These are phyloP conservation scores for Drosophila virilis DNA, from an alignment of 1,140 invertebrate genomes.

Conservation along the genomic window DNA sequence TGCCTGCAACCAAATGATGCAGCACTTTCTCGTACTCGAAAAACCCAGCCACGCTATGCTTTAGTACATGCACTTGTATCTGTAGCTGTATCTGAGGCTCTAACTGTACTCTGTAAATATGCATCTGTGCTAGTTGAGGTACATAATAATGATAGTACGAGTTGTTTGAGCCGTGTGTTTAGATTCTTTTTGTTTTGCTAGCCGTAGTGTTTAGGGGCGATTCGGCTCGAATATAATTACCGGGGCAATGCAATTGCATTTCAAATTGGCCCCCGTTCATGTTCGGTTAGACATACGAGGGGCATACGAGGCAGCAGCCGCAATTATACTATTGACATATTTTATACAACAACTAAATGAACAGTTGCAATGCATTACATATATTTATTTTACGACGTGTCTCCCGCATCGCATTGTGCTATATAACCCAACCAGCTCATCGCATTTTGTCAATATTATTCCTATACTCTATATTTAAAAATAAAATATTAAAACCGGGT, in stretches of 20 bases:
- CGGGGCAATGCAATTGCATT: constrained; percentile 17
- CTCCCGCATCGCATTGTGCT: not conserved
- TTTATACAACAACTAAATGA: constrained; percentile 37
- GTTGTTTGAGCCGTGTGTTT: constrained; percentile 18
- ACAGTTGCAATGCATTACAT: constrained; percentile 31
- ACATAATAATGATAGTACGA: constrained; percentile 27
- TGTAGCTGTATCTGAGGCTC: not conserved
- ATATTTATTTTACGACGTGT: constrained; percentile 16
- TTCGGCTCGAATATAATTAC: constrained; percentile 24
- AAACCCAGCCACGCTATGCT: constrained; percentile 14
- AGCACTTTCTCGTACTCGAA: constrained; percentile 17
- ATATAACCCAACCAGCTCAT: not conserved
- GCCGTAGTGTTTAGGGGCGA: constrained; percentile 15
- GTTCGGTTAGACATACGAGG: constrained; percentile 23
- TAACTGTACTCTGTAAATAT: not conserved
- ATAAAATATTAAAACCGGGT: not conserved
- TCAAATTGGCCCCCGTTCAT: constrained; percentile 18
- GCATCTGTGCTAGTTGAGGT: not conserved
- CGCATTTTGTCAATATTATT: not conserved
- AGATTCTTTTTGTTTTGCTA: constrained; percentile 33
- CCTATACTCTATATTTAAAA: not conserved
- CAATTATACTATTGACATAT: constrained; percentile 51
- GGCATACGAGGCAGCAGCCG: not conserved
- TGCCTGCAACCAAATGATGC: constrained; percentile 18
- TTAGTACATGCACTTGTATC: not conserved